Evolutionary conservation across 2,888 invertebrate genomes (phyloP).

Genomic region (Meteorus cinctellus): DNA sequence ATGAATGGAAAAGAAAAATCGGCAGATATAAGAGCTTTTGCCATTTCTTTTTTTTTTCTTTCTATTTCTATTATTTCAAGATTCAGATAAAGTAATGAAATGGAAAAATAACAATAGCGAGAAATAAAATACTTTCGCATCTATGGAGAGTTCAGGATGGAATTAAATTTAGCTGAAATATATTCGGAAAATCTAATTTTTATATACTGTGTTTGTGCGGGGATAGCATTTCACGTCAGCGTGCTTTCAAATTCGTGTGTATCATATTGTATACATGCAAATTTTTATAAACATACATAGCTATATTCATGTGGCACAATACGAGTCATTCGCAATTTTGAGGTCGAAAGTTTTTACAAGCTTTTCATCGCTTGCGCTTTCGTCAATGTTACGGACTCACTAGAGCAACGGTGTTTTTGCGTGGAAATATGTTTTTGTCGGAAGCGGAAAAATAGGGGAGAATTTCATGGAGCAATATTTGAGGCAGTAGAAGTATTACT

Average conservation of each 20-base stretch:
- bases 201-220: background rate
- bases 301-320: no score
- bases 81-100: background rate
- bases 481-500: conserved; percentile 12
- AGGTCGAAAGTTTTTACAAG: conserved; percentile 62
- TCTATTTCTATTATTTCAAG: background rate
- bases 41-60: background rate
- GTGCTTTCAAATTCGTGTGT: background rate
- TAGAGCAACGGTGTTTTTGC: conserved; percentile 10
- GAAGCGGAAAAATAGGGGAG: background rate
- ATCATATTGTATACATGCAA: background rate
- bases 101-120: background rate
- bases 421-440: background rate
- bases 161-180: background rate
- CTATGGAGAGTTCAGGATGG: background rate
- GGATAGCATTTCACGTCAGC: background rate
- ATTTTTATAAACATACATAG: no score
- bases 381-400: conserved; percentile 45
- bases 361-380: conserved; percentile 56
- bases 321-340: conserved; percentile 53
- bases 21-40: conserved; percentile 45
- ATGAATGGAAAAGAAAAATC: background rate
- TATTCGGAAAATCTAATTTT: background rate
- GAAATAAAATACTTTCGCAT: background rate
- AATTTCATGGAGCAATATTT: conserved; percentile 6